A percentile compares a stretch with the other conserved stretches of the same genome.
Evolutionary conservation across 2,113 vertebrate species (phyloP).

Genomic region (Saimiri boliviensis): DNA sequence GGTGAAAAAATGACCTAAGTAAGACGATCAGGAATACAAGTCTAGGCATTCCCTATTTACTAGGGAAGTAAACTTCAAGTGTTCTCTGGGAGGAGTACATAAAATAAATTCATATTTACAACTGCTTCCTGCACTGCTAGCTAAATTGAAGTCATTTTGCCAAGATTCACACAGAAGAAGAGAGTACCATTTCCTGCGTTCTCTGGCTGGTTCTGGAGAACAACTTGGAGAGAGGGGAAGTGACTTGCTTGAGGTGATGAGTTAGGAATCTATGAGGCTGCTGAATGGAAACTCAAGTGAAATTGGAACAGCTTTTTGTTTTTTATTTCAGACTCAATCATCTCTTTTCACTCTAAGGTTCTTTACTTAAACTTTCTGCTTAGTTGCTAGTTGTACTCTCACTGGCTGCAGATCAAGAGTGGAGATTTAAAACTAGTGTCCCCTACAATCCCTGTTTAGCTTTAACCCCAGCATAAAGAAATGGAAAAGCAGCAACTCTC

Average conservation of each 20-base stretch:
- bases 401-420: not conserved
- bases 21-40: not conserved
- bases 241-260: not conserved
- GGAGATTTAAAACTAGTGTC: not conserved
- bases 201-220: constrained; percentile 34
- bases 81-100: constrained; percentile 20
- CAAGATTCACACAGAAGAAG: constrained; percentile 55
- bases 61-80: not conserved
- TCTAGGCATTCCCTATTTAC: not conserved
- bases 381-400: not conserved
- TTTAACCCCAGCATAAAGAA: constrained; percentile 36
- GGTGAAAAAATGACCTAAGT: not conserved
- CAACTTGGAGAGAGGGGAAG: not conserved
- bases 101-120: constrained; percentile 65
- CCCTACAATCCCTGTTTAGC: constrained; percentile 43
- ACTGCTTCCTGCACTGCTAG: constrained; percentile 37
- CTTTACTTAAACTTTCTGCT: constrained; percentile 38
- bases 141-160: constrained; percentile 61
- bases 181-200: constrained; percentile 28
- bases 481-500: not conserved
- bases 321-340: constrained; percentile 21
- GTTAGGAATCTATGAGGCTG: not conserved
- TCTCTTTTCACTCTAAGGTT: not conserved
- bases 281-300: not conserved
- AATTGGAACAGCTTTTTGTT: not conserved